Percentiles rank a stretch among this genome's conserved stretches.
These are phyloP conservation scores for Elysia crispata DNA, from an alignment of 2,888 invertebrate species.

Conservation along the genomic window DNA sequence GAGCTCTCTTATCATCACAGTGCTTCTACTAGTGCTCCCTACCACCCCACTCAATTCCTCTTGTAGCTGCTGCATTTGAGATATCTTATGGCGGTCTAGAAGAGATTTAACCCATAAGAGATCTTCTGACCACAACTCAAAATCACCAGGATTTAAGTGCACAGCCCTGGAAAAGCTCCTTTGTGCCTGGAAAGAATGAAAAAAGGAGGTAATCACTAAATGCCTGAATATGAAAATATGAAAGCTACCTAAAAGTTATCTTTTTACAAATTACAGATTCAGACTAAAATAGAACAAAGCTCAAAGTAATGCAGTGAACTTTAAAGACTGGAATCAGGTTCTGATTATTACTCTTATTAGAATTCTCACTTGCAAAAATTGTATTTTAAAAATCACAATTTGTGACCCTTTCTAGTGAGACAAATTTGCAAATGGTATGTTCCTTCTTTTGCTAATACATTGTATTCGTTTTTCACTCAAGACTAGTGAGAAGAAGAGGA, in stretches of 20 bases:
- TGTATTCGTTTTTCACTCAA: no score
- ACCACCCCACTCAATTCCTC: background rate
- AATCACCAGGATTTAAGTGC: constrained; percentile 73
- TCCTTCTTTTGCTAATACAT: background rate
- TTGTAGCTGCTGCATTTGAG: background rate
- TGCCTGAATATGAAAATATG: no score
- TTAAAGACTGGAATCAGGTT: no score
- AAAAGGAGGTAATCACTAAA: background rate
- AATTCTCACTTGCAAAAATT: no score
- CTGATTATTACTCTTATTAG: no score
- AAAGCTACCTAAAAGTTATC: no score
- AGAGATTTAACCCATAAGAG: constrained; percentile 68
- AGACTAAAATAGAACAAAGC: no score
- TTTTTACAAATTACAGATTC: no score
- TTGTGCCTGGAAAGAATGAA: constrained; percentile 67
- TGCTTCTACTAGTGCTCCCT: background rate
- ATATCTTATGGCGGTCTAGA: constrained; percentile 37
- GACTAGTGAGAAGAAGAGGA: no score
- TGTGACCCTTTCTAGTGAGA: no score
- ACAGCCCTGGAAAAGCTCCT: constrained; percentile 74
- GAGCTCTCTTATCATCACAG: constrained; percentile 24
- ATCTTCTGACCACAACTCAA: constrained; percentile 76
- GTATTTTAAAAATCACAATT: no score
- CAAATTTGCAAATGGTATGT: background rate
- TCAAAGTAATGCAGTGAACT: no score